Evolutionary conservation across 2,888 invertebrate genomes (phyloP), one percentile per base, ranked within the genome.

Genomic region (Lycocerus yunnanus): DNA sequence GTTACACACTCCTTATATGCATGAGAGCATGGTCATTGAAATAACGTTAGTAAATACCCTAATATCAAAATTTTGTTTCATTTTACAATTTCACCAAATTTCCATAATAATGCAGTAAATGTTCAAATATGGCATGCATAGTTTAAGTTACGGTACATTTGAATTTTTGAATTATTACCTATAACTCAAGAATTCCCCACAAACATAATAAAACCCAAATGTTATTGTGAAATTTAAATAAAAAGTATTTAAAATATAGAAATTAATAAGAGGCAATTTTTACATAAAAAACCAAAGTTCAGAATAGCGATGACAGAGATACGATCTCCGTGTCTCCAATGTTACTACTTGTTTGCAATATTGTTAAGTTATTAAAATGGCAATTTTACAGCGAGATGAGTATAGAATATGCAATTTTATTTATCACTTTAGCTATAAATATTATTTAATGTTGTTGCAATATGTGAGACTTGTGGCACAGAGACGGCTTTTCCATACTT

Each of bases 381-480:
- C 59, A 66, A 73, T 78, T 78, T 79, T 79, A 79, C 79, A 77
- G 75, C 75, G 69, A 72, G 74, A 74, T 74, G 68, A 71, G 71
- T 80, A 81, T 79, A 63, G 78, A 75, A 80, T 81, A 79, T 83
- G 83, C 83, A 82, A 82, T 82, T 84, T 83, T 81, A 81, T 82
- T 84, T 83, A 82, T 83, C 82, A 81, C 81, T 78, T 79, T 72
- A 78, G 83, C 80, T 84, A 84, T 84, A 84, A 84, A 84, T 84
- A 84, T 83, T 83, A 83, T 84, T 84, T 84, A 84, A 83, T 82
- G 84, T 83, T 83, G 83, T 81, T 83, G 84, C 83, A 83, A 83
- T 83, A 82, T 81, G 81, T 79, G 82, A 80, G 82, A 82, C 81
- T 80, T 74, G 83, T 81, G 82, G 82, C 81, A 82, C 80, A 82